A percentile compares a stretch with the other conserved stretches of the same genome.
These are phyloP conservation scores for Neosalanx taihuensis DNA, from an alignment of 2,797 vertebrate species.

Conservation along the genomic window DNA sequence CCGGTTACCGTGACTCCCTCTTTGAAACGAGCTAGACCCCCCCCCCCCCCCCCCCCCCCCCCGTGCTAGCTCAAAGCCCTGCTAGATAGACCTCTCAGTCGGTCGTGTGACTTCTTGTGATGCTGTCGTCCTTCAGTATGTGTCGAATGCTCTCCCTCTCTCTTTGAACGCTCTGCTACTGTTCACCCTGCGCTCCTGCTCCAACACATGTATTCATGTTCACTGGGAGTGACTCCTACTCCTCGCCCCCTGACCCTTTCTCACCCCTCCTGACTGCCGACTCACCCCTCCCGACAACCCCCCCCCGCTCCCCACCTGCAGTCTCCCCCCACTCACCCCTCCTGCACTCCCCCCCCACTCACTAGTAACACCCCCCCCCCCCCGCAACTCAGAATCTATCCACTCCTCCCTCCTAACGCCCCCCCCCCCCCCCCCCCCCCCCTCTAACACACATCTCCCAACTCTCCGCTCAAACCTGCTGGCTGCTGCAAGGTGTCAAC, in stretches of 20 bases:
- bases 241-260: too few species aligned
- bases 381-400: too few species aligned
- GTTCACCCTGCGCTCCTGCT: conserved; percentile 70
- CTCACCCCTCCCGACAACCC: too few species aligned
- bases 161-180: conserved; percentile 46
- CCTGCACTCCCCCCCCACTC: too few species aligned
- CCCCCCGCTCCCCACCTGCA: too few species aligned
- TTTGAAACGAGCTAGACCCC: conserved; percentile 69
- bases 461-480: conserved; percentile 31
- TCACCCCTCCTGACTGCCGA: too few species aligned
- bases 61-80: conserved; percentile 66
- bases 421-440: too few species aligned
- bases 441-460: too few species aligned
- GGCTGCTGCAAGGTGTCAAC: conserved; percentile 36
- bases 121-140: conserved; percentile 75
- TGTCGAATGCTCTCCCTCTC: conserved; percentile 67
- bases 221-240: neutral
- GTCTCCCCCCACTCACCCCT: too few species aligned
- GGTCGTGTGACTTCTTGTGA: conserved; percentile 78
- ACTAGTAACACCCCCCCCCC: too few species aligned
- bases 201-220: neutral
- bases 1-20: conserved; percentile 44
- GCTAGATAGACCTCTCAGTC: conserved; percentile 74
- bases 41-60: conserved; percentile 38
- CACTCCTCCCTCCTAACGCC: too few species aligned